Conservation (phyloP, 2,113 vertebrate species). For the Podocnemis expansa region DNA sequence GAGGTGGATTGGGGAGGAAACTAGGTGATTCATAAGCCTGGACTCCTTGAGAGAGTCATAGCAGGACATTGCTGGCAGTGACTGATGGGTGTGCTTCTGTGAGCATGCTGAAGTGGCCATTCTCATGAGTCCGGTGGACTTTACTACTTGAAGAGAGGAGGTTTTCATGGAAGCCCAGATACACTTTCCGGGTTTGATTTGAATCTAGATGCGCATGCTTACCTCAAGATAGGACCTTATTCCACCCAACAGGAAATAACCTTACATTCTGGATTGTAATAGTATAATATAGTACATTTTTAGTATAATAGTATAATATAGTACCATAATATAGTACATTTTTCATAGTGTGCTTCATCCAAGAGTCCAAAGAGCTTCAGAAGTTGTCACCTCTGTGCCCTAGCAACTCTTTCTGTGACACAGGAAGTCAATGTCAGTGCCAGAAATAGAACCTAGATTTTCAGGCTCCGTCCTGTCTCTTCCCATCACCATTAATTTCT, state of each 20-base stretch:
- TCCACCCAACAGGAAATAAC: background rate
- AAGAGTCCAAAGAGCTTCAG: background rate
- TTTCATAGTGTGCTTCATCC: background rate
- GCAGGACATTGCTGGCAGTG: too few species aligned
- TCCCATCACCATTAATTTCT: background rate
- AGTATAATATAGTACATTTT: background rate
- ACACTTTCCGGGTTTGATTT: background rate
- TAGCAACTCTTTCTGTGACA: too few species aligned
- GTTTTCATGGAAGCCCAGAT: background rate
- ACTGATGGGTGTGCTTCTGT: too few species aligned
- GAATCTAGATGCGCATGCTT: background rate
- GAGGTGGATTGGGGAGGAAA: too few species aligned
- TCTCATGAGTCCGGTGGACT: too few species aligned
- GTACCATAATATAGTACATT: background rate
- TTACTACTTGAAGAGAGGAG: background rate
- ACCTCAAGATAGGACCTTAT: background rate
- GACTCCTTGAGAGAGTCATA: too few species aligned
- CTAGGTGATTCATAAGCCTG: too few species aligned
- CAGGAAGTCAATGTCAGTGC: background rate
- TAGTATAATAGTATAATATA: too few species aligned
- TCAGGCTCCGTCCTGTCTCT: background rate
- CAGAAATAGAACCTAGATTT: background rate
- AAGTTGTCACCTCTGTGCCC: background rate
- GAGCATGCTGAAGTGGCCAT: too few species aligned
- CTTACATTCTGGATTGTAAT: background rate